Conservation (phyloP, 2,113 vertebrate genomes). For the Dipodomys stephensi region DNA sequence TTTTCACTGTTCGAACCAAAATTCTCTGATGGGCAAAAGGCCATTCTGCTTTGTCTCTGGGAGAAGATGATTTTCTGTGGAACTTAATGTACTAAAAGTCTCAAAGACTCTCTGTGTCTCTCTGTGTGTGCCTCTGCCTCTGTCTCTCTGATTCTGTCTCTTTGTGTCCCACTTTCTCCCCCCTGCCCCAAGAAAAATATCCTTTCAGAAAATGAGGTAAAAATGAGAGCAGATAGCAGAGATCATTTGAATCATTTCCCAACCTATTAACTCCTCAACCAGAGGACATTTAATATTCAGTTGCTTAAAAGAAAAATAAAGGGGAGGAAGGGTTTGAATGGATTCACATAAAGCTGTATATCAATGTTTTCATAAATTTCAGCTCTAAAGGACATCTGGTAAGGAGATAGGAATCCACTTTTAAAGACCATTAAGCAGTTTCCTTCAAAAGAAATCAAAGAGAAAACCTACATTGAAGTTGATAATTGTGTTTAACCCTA, state of each 20-base stretch:
- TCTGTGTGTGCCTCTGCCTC: too few species aligned
- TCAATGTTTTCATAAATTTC: background rate
- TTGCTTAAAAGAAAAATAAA: background rate
- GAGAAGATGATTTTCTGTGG: too few species aligned
- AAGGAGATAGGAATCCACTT: background rate
- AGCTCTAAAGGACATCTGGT: background rate
- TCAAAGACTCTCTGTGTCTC: too few species aligned
- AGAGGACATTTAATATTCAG: background rate
- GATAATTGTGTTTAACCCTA: background rate
- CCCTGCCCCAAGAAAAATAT: too few species aligned
- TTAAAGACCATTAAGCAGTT: constrained; percentile 40
- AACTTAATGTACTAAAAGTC: too few species aligned
- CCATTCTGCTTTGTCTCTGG: too few species aligned
- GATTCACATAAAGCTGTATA: background rate
- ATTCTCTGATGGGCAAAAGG: too few species aligned
- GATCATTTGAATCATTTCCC: background rate
- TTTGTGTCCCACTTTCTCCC: too few species aligned
- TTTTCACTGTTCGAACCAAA: too few species aligned
- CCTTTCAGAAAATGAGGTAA: background rate
- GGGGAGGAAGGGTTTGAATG: background rate
- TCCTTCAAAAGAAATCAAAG: background rate
- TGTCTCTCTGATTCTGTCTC: too few species aligned
- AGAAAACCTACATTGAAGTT: background rate
- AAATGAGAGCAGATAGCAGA: background rate
- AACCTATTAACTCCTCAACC: background rate